A percentile compares a stretch with the other conserved stretches of the same genome.
phyloP scores from a whole-genome alignment of 2,888 invertebrate species.

The Volucella inanis region DNA sequence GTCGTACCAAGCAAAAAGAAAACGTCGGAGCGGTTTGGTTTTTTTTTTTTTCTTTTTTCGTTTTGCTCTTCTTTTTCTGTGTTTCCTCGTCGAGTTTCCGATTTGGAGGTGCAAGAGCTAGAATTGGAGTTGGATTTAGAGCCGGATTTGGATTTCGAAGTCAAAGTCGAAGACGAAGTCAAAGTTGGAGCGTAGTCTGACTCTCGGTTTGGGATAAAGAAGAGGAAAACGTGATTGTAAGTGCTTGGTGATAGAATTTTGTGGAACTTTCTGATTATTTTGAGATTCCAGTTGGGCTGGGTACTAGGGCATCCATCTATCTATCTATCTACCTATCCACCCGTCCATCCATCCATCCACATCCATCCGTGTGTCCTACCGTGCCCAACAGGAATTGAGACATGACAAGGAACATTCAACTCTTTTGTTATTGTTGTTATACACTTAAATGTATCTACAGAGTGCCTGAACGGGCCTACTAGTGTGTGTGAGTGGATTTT shows the following conservation, averaged over 20 bases:
- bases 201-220: not conserved
- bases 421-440: constrained; percentile 74
- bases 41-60: too few relatives aligned
- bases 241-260: constrained; percentile 15
- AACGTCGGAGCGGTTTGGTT: not conserved
- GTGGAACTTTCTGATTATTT: not conserved
- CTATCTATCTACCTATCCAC: too few relatives aligned
- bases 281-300: too few relatives aligned
- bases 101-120: not conserved
- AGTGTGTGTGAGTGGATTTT: constrained; percentile 43
- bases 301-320: too few relatives aligned
- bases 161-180: too few relatives aligned
- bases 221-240: constrained; percentile 22
- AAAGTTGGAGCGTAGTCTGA: not conserved
- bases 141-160: too few relatives aligned
- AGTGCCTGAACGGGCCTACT: constrained; percentile 11
- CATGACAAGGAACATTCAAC: constrained; percentile 47
- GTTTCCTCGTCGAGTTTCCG: too few relatives aligned
- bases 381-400: constrained; percentile 42
- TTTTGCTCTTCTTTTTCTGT: constrained; percentile 24
- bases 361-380: not conserved
- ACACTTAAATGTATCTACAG: constrained; percentile 26
- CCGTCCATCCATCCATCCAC: too few relatives aligned
- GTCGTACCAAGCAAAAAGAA: constrained; percentile 23
- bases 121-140: too few relatives aligned